Base-by-base conservation (phyloP, 2,797 vertebrate species). In the Vultur gryphus region DNA sequence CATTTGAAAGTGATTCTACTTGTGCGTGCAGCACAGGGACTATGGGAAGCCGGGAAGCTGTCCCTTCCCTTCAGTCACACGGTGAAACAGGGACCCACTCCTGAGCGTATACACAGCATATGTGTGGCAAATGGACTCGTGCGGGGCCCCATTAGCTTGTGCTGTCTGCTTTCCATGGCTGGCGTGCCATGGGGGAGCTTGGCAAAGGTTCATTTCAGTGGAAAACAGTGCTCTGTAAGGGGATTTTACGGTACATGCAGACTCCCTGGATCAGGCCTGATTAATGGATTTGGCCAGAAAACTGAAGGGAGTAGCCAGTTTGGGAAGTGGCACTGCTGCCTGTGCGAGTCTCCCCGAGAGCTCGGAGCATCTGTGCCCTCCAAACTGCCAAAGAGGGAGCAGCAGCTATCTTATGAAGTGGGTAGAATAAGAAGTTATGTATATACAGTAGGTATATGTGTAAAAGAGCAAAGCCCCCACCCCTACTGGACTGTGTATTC, bases 251-350 rank as follows among this genome's bases (percentile, higher is more conserved):
- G 83, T 55, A 64, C 62, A 9, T 64, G 67, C 62, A 58, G 44
- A 14, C 64, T 89, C 49, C 58, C 21, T 0, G 8, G 76, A 72
- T 92, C 72, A 77, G 92, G 37, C 54, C 81, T 80, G 81, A 73
- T 86, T 79, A 88, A 92, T 69, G 69, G 80, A 41, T 80, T 94
- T 96, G 94, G 89, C 92, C 64, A 61, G 84, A 39, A 86, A 86
- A 80, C 26, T 4, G 4, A 77, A 84, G 59, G 59, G 81, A 88
- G 49, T 37, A 76, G 90, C 94, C 84, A 92, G 92, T 51, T 73
- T 80, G 89, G 80, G 77, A 92, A 84, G 61, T 33, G 37, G 41
- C 52, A 37, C 31, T 89, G 84, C 64, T 84, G 43, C 62, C 75
- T 3, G 2, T 75, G 37, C 1, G 21, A 70, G 48, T 78, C 41